Evolutionary conservation across 2,888 invertebrate genomes (phyloP).

Genomic region (Philhelius pedissequus): DNA sequence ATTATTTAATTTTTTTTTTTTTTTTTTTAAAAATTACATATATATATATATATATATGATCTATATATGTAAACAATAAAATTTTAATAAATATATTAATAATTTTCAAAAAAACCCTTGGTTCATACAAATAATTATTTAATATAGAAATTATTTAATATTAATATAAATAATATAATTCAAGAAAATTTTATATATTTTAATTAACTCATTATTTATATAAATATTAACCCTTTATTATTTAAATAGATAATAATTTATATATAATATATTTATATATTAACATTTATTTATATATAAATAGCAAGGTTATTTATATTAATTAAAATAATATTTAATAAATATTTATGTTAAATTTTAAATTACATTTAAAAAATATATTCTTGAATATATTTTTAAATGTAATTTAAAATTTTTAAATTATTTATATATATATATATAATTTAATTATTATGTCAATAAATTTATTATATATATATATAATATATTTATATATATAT

Average conservation of each 20-base stretch:
- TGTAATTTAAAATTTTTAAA: constrained; percentile 69
- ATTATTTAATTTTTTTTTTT: too few species aligned
- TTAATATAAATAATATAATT: not conserved
- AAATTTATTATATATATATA: constrained; percentile 52
- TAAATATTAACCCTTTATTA: not conserved
- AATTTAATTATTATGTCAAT: too few species aligned
- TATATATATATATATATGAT: constrained; percentile 68
- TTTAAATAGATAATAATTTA: constrained; percentile 51
- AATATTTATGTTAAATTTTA: constrained; percentile 69
- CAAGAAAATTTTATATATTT: not conserved
- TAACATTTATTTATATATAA: constrained; percentile 60
- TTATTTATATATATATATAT: constrained; percentile 50
- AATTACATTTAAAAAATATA: constrained; percentile 55
- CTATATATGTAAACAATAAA: not conserved
- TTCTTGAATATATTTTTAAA: constrained; percentile 69
- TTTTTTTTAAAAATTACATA: constrained; percentile 22
- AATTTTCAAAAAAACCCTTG: not conserved
- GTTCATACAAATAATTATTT: not conserved
- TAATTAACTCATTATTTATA: not conserved
- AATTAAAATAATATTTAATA: constrained; percentile 68
- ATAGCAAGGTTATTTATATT: constrained; percentile 60
- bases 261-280: constrained; percentile 33
- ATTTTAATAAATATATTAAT: not conserved
- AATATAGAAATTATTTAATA: not conserved
- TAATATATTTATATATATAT: constrained; percentile 56